Evolutionary conservation across 2,888 invertebrate genomes (phyloP), one percentile per base, ranked within the genome.

Genomic region (Hofmannophila pseudospretella): DNA sequence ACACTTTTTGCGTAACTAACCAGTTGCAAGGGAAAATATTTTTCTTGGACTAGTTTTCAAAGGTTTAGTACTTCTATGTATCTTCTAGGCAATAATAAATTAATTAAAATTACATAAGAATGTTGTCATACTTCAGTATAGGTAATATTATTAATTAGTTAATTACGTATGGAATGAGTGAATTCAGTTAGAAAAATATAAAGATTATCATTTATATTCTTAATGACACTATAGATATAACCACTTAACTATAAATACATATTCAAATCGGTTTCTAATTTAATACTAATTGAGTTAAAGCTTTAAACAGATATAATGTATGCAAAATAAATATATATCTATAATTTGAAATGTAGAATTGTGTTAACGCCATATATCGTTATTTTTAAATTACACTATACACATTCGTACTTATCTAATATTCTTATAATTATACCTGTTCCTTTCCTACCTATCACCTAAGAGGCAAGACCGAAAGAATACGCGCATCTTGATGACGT

Each of bases 1-100:
- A 42, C 33, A 40, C 34, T 44, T 47, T 49, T 48, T 55, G 42
- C 50, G 54, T 52, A 54, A 56, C 31, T 36, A 8, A 44, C 47
- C 39, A 31, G 48, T 46, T 36, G 12, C 10, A 9, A 9, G 41
- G 49, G 33, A 46, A 32, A 51, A 41, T 42, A 41, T 47, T 41
- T 38, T 35, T 32, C 25, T 38, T 30, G 20, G 9, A 37, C 35
- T 42, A 44, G 31, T 37, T 42, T 39, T 42, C n/a, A n/a, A 23
- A 23, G 23, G n/a, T 23, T n/a, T n/a, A 20, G 8, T 4, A 20
- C 4, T 8, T 20, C 8, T 20, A 20, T 8, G 8, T 7, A 20
- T 20, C 19, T 5, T 19, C 19, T 19, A 19, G 5, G 19, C 8
- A 3, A 20, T 4, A 20, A 20, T 3, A 3, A 20, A n/a, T n/a